These are phyloP conservation scores for Acronicta aceris DNA, from an alignment of 2,888 invertebrate species.

Conservation along the genomic window DNA sequence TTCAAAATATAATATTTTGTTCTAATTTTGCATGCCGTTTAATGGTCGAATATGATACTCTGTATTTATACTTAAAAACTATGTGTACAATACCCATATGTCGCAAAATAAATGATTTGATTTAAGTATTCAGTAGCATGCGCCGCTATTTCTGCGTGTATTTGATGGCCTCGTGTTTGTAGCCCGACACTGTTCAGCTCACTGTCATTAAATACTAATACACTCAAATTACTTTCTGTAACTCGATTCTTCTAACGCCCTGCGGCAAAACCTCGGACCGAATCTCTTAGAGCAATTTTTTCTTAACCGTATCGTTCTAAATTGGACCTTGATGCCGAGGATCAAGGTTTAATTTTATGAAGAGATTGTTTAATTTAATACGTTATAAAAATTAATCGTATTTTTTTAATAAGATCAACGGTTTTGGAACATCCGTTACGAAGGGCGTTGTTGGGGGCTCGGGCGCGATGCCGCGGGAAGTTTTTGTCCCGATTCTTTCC, in stretches of 20 bases:
- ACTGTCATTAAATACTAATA: constrained; percentile 48
- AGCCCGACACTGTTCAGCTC: constrained; percentile 15
- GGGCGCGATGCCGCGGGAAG: constrained; percentile 21
- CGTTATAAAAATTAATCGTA: constrained; percentile 31
- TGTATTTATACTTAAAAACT: no score
- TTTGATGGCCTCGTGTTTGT: constrained; percentile 33
- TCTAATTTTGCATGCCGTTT: no score
- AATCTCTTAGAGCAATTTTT: constrained; percentile 30
- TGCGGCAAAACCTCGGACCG: constrained; percentile 35
- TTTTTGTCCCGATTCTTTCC: constrained; percentile 47
- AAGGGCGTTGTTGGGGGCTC: constrained; percentile 40
- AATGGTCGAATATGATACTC: no score
- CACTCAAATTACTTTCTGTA: constrained; percentile 54
- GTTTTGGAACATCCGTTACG: constrained; percentile 58
- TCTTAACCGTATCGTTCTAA: constrained; percentile 5
- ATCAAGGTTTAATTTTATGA: constrained; percentile 1
- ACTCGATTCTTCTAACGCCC: constrained; percentile 44
- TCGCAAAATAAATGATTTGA: no score
- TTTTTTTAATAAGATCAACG: constrained; percentile 59
- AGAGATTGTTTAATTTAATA: constrained; percentile 19
- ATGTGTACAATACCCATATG: no score
- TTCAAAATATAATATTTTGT: no score
- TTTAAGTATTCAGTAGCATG: no score
- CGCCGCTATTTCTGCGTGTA: constrained; percentile 6
- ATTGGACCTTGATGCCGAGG: not conserved